A percentile compares a stretch with the other conserved stretches of the same genome.
Evolutionary conservation across 2,888 invertebrate species (phyloP).

Genomic region (Pristionchus japonicus): DNA sequence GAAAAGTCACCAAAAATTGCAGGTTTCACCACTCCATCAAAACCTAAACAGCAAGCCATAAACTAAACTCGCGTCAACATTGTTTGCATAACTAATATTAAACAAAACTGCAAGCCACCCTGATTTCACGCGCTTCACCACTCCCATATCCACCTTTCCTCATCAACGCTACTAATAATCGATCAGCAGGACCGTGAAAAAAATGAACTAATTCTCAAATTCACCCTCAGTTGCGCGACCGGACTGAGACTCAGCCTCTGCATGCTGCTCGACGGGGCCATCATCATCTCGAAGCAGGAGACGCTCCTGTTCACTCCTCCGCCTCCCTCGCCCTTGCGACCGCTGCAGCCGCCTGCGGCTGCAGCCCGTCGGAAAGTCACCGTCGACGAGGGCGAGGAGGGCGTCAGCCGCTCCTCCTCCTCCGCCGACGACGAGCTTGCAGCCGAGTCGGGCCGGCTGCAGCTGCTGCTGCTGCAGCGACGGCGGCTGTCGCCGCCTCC

Average conservation of each 20-base stretch:
- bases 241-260: constrained; percentile 49
- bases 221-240: constrained; percentile 54
- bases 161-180: not conserved
- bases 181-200: not conserved
- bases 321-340: not conserved
- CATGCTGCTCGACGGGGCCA: not conserved
- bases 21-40: not conserved
- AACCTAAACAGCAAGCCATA: no score
- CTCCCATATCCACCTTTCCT: not conserved
- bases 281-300: constrained; percentile 50
- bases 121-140: not conserved
- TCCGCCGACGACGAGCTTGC: not conserved
- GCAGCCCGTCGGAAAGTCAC: not conserved
- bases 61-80: no score
- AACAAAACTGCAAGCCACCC: not conserved
- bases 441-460: constrained; percentile 48
- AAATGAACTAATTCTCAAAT: not conserved
- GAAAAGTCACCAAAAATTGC: not conserved
- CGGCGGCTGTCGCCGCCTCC: not conserved
- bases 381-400: no score
- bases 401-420: not conserved
- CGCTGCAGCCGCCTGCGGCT: not conserved
- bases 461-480: constrained; percentile 44
- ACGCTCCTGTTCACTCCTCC: constrained; percentile 50
- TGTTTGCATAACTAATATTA: no score